Base-by-base conservation (phyloP, 2,113 vertebrate species). In the Myrmecobius fasciatus region DNA sequence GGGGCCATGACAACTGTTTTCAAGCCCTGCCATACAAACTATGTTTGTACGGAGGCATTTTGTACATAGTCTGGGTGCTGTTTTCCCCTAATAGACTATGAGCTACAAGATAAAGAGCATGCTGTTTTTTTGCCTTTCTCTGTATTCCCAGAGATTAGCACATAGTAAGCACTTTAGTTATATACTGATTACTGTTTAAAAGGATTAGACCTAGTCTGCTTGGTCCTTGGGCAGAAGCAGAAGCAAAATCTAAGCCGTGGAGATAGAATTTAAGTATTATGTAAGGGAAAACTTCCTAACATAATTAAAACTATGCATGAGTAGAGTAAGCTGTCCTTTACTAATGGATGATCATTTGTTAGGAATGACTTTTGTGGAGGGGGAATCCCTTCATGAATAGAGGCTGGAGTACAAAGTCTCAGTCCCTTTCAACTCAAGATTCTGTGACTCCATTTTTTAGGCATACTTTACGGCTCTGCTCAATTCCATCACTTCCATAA, bases 141-240 rank as follows among this genome's bases (percentile, higher is more conserved):
- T 51, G 26, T 28, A 36, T 60, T 89, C 56, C 92, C 54, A 52
- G 47, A 91, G 46, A 60, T 0, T 46, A 26, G 93, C 51, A 93
- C 93, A 95, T 11, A 91, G 20, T 1, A 92, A n/a, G 24, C 8
- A 43, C 89, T 90, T 90, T 67, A 95, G n/a, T 49, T 49, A 56
- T 5, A 48, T 43, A 17, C 53, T 83, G 10, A 97, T 54, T 94
- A 43, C 28, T 28, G 31, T 60, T 60, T 31, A 60, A 28, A 31
- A 53, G 9, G 26, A 60, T 60, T 4, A 12, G 56, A 60, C 10
- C 56, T 60, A 31, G 31, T 60, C 11, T 60, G 56, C 28, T 60
- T 60, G 56, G 56, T 60, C 3, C 9, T 10, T 28, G 56, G 56
- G 54, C 54, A 56, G 2, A 60, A 60, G 28, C 8, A 67, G 56